Conservation (phyloP, 2,113 vertebrate genomes). For the Urocynchramus pylzowi region DNA sequence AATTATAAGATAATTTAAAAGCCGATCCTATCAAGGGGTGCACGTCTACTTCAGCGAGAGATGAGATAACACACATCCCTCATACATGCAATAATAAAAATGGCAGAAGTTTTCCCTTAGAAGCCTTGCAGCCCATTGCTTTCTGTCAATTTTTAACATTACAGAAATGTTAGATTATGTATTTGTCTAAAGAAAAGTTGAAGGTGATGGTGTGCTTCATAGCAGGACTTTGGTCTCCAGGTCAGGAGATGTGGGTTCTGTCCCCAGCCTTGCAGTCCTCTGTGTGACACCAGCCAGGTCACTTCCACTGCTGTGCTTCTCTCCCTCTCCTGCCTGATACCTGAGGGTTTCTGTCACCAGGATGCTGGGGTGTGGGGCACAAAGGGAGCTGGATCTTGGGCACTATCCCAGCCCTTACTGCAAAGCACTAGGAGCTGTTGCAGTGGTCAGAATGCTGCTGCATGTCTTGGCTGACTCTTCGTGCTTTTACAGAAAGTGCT, state of each 20-base stretch:
- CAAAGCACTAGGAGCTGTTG: not conserved
- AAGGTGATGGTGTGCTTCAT: not conserved
- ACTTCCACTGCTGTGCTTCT: not conserved
- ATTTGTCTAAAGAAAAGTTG: not conserved
- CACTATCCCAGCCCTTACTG: not conserved
- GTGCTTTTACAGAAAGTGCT: not conserved
- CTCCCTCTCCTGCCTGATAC: not conserved
- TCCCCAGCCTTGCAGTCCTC: not conserved
- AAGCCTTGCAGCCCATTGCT: not conserved
- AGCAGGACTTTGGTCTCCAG: not conserved
- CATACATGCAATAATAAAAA: not conserved
- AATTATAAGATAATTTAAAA: not conserved
- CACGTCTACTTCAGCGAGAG: not conserved
- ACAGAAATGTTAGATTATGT: not conserved
- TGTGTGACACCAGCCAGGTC: not conserved
- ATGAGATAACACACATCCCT: not conserved
- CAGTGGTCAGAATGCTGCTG: not conserved
- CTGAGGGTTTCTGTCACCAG: not conserved
- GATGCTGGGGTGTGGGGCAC: not conserved
- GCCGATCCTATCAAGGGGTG: not conserved
- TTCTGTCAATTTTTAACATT: not conserved
- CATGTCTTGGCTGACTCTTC: not conserved
- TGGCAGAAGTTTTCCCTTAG: not conserved
- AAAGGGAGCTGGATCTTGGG: not conserved
- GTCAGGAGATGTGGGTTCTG: not conserved